Conservation (phyloP, 2,113 vertebrate species). For the Aplodontia rufa region DNA sequence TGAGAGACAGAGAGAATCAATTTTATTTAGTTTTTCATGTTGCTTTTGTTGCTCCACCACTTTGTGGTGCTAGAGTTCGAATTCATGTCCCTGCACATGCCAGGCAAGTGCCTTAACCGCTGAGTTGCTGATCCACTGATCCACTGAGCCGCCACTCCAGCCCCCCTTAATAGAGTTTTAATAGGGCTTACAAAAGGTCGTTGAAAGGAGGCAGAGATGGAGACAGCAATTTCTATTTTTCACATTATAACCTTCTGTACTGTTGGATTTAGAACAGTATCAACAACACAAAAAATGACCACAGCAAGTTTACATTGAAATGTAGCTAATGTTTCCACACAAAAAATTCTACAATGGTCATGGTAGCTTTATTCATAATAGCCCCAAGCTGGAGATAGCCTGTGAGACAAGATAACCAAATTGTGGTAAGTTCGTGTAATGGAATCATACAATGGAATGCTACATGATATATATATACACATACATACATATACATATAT, state of each 20-base stretch:
- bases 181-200: constrained; percentile 1
- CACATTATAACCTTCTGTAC: constrained; percentile 5
- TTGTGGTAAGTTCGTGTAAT: neutral
- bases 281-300: neutral
- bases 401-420: constrained; percentile 4
- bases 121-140: too few species aligned
- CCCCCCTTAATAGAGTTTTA: neutral
- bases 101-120: too few species aligned
- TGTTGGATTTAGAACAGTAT: neutral
- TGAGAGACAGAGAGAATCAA: too few species aligned
- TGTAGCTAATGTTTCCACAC: constrained; percentile 35
- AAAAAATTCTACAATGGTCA: neutral
- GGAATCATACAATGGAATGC: neutral
- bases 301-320: constrained; percentile 5
- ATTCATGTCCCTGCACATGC: too few species aligned
- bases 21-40: too few species aligned
- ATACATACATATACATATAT: too few species aligned
- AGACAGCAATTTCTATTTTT: constrained; percentile 45
- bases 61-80: too few species aligned
- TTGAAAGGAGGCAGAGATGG: constrained; percentile 25
- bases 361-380: neutral
- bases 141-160: too few species aligned
- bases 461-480: neutral
- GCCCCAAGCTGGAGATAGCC: neutral
- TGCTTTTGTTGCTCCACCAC: too few species aligned